phyloP scores from a whole-genome alignment of 2,888 invertebrate species.

The Brachyopa scutellaris region DNA sequence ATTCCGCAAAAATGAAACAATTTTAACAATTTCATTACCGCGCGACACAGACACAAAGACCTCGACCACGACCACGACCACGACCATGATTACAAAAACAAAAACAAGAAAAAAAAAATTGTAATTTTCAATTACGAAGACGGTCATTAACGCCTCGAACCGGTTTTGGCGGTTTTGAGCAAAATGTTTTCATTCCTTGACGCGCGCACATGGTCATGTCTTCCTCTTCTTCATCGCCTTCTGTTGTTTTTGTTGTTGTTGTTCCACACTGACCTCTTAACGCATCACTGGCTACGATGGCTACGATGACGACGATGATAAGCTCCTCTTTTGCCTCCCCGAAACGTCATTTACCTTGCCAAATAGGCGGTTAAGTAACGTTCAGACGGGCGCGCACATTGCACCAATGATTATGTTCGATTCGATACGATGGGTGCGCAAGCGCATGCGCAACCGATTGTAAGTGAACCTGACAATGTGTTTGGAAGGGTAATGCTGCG shows the following conservation, averaged over 20 bases:
- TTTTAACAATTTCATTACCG: constrained; percentile 30
- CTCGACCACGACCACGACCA: neutral
- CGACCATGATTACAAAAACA: constrained; percentile 3
- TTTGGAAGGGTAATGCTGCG: neutral
- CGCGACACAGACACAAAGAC: neutral
- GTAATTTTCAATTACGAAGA: constrained; percentile 54
- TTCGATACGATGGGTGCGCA: constrained; percentile 54
- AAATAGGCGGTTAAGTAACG: constrained; percentile 57
- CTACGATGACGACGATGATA: neutral
- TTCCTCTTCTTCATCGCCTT: constrained; percentile 13
- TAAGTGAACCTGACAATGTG: constrained; percentile 26
- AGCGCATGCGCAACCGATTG: constrained; percentile 37
- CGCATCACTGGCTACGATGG: constrained; percentile 51
- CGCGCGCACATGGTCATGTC: constrained; percentile 37
- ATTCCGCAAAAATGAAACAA: constrained; percentile 20
- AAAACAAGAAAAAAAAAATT: neutral
- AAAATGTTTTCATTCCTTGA: constrained; percentile 35
- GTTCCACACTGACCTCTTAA: constrained; percentile 60
- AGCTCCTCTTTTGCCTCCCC: constrained; percentile 11
- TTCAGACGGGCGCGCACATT: constrained; percentile 39
- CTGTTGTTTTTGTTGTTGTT: constrained; percentile 4
- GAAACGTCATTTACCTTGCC: constrained; percentile 36
- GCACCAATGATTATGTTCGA: constrained; percentile 53
- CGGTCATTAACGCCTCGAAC: constrained; percentile 64
- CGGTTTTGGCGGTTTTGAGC: constrained; percentile 10